Evolutionary conservation across 2,113 vertebrate genomes (phyloP).

Genomic region (Parotia lawesii): DNA sequence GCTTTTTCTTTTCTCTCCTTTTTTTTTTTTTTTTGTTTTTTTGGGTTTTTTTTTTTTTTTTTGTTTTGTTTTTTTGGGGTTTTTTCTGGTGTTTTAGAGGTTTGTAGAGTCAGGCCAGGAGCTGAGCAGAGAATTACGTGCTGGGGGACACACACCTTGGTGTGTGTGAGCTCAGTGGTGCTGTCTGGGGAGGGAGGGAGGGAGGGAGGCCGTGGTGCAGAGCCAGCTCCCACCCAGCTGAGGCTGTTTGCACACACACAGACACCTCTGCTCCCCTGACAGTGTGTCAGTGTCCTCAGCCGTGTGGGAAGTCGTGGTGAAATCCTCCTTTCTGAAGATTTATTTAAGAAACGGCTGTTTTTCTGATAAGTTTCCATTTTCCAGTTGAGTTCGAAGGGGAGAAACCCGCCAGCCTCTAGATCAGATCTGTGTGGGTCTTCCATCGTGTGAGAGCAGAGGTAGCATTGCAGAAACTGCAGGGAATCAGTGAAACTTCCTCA

Average conservation of each 20-base stretch:
- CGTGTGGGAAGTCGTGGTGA: rapidly evolving
- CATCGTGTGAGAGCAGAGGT: background rate
- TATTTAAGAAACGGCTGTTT: background rate
- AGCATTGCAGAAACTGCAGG: background rate
- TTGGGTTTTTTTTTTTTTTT: background rate
- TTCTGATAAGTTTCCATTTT: background rate
- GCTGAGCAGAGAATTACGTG: background rate
- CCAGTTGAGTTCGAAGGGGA: background rate
- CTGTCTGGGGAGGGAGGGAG: background rate
- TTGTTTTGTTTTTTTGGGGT: no score
- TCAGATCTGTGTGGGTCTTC: background rate
- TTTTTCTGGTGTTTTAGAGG: background rate
- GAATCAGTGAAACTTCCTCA: background rate
- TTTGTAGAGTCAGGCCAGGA: background rate
- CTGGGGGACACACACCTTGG: background rate
- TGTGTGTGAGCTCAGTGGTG: background rate
- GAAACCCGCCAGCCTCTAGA: no score
- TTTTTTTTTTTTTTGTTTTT: background rate
- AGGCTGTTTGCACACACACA: background rate
- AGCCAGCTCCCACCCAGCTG: background rate
- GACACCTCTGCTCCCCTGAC: background rate
- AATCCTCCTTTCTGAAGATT: background rate
- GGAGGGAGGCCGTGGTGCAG: rapidly evolving
- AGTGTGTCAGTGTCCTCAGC: background rate
- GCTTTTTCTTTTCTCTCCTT: background rate